phyloP scores from a whole-genome alignment of 2,797 vertebrate genomes.

The Enteromius treurensis region DNA sequence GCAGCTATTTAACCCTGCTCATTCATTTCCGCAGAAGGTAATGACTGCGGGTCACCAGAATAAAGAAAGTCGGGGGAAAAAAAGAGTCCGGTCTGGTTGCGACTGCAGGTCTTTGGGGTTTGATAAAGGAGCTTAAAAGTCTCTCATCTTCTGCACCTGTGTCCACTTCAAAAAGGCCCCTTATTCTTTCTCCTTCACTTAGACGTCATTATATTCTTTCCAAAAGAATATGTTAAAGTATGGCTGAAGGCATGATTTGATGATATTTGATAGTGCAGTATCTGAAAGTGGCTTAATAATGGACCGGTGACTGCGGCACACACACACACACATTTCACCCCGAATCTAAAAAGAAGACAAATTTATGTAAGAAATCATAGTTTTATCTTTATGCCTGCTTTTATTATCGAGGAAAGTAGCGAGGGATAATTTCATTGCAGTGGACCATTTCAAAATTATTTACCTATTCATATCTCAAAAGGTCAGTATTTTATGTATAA shows the following conservation, averaged over 20 bases:
- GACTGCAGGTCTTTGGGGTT: constrained; percentile 50
- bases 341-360: background rate
- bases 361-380: background rate
- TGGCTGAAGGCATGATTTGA: constrained; percentile 34
- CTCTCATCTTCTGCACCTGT: constrained; percentile 44
- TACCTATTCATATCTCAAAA: background rate
- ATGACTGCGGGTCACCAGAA: constrained; percentile 55
- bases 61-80: constrained; percentile 42
- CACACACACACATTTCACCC: background rate
- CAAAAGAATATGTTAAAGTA: constrained; percentile 32
- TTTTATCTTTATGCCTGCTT: constrained; percentile 10
- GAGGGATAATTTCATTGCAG: background rate
- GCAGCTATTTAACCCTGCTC: constrained; percentile 66
- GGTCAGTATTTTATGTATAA: background rate
- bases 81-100: constrained; percentile 37
- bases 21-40: constrained; percentile 58
- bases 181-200: constrained; percentile 20
- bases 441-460: background rate
- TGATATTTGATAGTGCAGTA: constrained; percentile 34
- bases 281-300: constrained; percentile 31
- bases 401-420: background rate
- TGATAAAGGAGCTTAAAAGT: constrained; percentile 51
- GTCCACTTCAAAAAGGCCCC: constrained; percentile 41
- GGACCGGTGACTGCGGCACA: background rate
- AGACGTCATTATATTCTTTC: constrained; percentile 32